Conservation (phyloP, 1,140 invertebrate genomes). For the Cheumatopsyche charites region DNA sequence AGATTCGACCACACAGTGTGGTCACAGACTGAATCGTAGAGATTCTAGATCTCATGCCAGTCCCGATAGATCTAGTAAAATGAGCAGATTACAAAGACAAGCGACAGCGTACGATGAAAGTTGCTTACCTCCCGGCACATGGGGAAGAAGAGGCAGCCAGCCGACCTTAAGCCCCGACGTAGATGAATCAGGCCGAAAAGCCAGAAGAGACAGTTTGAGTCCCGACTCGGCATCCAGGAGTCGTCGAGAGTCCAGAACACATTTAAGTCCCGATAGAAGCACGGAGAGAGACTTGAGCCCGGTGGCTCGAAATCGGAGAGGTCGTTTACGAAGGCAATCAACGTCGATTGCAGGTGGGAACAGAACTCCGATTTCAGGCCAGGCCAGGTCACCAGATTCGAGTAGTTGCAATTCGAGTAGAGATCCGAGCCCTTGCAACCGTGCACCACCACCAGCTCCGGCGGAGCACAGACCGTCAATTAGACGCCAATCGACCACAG, state of each 20-base stretch:
- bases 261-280: constrained; percentile 79
- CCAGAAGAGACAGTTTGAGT: constrained; percentile 81
- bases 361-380: constrained; percentile 55
- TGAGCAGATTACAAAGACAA: constrained; percentile 79
- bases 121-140: constrained; percentile 70
- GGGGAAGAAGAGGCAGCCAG: constrained; percentile 72
- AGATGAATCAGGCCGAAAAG: constrained; percentile 69
- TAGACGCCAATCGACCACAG: constrained; percentile 85
- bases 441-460: constrained; percentile 57
- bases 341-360: constrained; percentile 71
- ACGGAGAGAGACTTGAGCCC: constrained; percentile 76
- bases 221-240: constrained; percentile 79
- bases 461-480: constrained; percentile 72
- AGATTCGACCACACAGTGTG: constrained; percentile 84
- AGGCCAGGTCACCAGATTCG: constrained; percentile 71
- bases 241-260: constrained; percentile 71
- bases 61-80: constrained; percentile 70
- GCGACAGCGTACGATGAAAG: constrained; percentile 88
- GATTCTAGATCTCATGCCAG: constrained; percentile 72
- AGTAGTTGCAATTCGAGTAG: constrained; percentile 75
- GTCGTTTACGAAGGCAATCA: constrained; percentile 77
- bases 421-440: constrained; percentile 75
- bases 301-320: constrained; percentile 65
- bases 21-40: constrained; percentile 65
- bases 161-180: constrained; percentile 80